A percentile compares a stretch with the other conserved stretches of the same genome.
Conservation (phyloP, 2,888 invertebrate genomes). For the Troilus luridus region DNA sequence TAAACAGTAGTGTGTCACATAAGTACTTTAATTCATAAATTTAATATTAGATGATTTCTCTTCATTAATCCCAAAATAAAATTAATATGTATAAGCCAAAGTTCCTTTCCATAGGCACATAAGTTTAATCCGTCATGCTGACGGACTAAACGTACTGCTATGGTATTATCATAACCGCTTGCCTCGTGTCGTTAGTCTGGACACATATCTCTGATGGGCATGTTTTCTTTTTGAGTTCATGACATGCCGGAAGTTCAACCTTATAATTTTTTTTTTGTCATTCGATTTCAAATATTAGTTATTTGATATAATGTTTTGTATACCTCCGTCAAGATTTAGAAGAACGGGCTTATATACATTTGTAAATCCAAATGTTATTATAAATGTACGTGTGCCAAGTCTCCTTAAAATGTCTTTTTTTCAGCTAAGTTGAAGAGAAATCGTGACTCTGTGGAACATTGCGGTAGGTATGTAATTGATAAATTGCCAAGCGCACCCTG, state of each 20-base stretch:
- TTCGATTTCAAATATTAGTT: too few species aligned
- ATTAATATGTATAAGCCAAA: background rate
- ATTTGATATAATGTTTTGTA: background rate
- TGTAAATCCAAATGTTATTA: too few species aligned
- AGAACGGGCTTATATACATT: too few species aligned
- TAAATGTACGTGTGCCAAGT: too few species aligned
- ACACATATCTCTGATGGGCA: background rate
- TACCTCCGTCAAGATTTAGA: background rate
- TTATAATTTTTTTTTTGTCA: too few species aligned
- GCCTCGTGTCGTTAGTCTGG: background rate
- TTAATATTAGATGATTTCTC: too few species aligned
- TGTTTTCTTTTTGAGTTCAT: background rate
- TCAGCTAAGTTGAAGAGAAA: background rate
- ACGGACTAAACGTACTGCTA: background rate
- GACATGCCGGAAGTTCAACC: too few species aligned
- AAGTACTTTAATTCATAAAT: too few species aligned
- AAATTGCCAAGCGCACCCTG: background rate
- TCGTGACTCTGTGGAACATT: background rate
- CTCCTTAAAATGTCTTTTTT: background rate
- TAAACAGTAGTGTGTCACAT: too few species aligned
- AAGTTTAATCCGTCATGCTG: background rate
- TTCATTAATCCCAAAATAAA: background rate
- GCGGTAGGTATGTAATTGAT: background rate
- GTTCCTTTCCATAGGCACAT: background rate
- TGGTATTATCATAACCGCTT: background rate